Percentiles rank a stretch among this genome's conserved stretches.
Conservation (phyloP, 2,888 invertebrate species). For the Drosophila testacea region DNA sequence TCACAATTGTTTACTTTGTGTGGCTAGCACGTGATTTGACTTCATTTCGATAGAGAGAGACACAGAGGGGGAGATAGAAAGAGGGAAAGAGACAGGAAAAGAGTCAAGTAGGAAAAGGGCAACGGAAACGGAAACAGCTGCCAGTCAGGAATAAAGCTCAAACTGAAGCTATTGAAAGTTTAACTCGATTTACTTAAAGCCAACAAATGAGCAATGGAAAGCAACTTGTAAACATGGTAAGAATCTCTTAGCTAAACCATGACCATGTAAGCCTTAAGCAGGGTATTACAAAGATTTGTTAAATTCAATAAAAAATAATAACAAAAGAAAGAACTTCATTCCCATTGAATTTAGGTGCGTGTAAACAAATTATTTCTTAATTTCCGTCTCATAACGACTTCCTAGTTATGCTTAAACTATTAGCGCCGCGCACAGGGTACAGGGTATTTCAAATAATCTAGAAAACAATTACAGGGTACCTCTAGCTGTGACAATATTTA, state of each 20-base stretch:
- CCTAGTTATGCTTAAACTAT: no score
- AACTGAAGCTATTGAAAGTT: conserved; percentile 12
- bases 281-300: conserved; percentile 4
- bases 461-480: background rate
- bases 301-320: background rate
- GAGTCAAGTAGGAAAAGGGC: background rate
- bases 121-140: conserved; percentile 44
- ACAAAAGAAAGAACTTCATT: background rate
- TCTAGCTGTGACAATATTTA: background rate
- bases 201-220: conserved; percentile 12
- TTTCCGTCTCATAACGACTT: no score
- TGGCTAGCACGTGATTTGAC: conserved; percentile 40
- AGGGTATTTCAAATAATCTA: no score
- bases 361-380: background rate
- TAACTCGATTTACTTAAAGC: conserved; percentile 21
- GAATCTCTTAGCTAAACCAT: background rate
- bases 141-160: conserved; percentile 12
- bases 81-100: background rate
- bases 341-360: no score
- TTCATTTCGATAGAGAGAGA: background rate
- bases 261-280: background rate
- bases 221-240: conserved; percentile 1
- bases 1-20: conserved; percentile 35
- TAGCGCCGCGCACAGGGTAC: no score
- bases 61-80: background rate